Evolutionary conservation across 1,140 invertebrate species (phyloP).

Genomic region (Acromyrmex charruanus): DNA sequence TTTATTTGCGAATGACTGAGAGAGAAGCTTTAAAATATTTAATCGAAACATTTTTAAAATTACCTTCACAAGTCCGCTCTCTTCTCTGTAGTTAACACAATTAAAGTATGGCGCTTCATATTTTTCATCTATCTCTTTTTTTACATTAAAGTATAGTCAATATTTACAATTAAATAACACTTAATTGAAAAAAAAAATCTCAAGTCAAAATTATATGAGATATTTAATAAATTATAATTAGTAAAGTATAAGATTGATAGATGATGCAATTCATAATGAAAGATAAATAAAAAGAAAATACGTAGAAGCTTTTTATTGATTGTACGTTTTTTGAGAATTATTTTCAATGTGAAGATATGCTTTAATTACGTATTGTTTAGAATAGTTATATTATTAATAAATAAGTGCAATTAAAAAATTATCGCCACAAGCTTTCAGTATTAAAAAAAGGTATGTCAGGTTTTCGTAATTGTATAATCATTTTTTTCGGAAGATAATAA

Average conservation of each 20-base stretch:
- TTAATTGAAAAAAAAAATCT: neutral
- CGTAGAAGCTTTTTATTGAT: neutral
- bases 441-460: neutral
- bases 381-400: neutral
- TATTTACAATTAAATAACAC: neutral
- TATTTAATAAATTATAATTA: neutral
- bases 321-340: neutral
- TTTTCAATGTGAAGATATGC: neutral
- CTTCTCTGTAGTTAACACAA: neutral
- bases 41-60: neutral
- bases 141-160: neutral
- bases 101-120: neutral
- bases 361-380: no score
- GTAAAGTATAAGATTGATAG: neutral
- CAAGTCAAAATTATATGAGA: neutral
- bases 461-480: neutral
- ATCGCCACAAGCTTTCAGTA: neutral
- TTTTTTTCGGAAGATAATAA: conserved; percentile 19
- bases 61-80: neutral
- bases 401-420: neutral
- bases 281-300: neutral
- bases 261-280: neutral
- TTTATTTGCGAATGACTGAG: neutral
- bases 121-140: neutral
- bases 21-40: neutral